Conservation (phyloP, 2,113 vertebrate genomes). For the Pionites leucogaster region DNA sequence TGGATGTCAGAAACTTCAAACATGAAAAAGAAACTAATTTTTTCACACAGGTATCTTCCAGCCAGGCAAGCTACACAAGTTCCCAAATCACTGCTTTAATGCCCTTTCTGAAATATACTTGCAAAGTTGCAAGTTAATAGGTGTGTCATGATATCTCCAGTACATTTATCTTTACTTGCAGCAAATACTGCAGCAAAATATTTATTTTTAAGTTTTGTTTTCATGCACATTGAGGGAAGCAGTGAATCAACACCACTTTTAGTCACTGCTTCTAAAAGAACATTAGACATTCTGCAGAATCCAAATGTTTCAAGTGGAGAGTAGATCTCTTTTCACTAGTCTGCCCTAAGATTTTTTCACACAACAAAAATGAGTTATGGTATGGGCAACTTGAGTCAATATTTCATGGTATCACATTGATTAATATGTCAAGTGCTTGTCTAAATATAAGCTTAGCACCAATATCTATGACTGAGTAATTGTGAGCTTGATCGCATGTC, state of each 20-base stretch:
- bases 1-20: not conserved
- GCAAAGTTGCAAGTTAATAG: not conserved
- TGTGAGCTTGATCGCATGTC: slow-evolving; percentile 1
- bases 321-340: not conserved
- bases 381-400: not conserved
- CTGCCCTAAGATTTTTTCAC: not conserved
- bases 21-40: not conserved
- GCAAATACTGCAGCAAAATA: not conserved
- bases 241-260: not conserved
- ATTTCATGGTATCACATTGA: slow-evolving; percentile 1
- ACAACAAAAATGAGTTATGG: not conserved
- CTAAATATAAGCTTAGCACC: slow-evolving; percentile 24
- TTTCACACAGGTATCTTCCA: not conserved
- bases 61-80: rapidly evolving
- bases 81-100: not conserved
- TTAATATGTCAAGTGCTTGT: slow-evolving; percentile 33
- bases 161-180: not conserved
- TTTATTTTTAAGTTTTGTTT: not conserved
- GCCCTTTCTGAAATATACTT: not conserved
- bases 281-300: not conserved
- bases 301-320: not conserved
- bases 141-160: not conserved
- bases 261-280: not conserved
- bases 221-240: not conserved
- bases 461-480: not conserved